These are phyloP conservation scores for Macrobrachium rosenbergii DNA, from an alignment of 1,140 invertebrate species.

Conservation along the genomic window DNA sequence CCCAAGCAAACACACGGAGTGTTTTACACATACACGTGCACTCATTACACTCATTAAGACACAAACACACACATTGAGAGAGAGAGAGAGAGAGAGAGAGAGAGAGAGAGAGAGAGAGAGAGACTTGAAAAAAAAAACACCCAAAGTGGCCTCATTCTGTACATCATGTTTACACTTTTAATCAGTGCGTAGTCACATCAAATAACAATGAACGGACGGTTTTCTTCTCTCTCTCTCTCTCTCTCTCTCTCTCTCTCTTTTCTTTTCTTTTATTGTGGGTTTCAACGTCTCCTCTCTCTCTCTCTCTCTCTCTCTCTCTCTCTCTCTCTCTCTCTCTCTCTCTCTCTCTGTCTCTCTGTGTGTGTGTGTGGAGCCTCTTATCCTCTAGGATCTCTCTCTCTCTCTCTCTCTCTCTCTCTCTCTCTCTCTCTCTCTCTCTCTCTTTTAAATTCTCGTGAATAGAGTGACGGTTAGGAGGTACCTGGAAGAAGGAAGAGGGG, in stretches of 20 bases:
- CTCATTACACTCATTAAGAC: too few relatives aligned
- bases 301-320: background rate
- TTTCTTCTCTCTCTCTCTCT: background rate
- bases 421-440: background rate
- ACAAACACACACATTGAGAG: too few relatives aligned
- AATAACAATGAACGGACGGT: background rate
- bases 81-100: too few relatives aligned
- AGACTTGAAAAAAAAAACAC: too few relatives aligned
- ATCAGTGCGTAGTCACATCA: background rate
- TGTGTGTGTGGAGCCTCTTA: background rate
- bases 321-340: background rate
- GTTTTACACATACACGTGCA: too few relatives aligned
- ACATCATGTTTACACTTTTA: too few relatives aligned
- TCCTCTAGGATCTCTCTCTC: background rate
- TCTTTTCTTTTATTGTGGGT: background rate
- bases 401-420: background rate
- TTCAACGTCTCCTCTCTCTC: background rate
- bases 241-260: background rate
- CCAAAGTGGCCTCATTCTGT: too few relatives aligned
- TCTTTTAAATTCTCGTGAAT: too few relatives aligned
- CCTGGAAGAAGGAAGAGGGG: slow-evolving; percentile 4
- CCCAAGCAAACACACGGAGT: too few relatives aligned
- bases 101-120: too few relatives aligned
- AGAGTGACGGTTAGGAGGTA: too few relatives aligned
- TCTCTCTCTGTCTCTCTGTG: background rate